phyloP scores from a whole-genome alignment of 2,888 invertebrate genomes.

The Leptodirus hochenwartii region DNA sequence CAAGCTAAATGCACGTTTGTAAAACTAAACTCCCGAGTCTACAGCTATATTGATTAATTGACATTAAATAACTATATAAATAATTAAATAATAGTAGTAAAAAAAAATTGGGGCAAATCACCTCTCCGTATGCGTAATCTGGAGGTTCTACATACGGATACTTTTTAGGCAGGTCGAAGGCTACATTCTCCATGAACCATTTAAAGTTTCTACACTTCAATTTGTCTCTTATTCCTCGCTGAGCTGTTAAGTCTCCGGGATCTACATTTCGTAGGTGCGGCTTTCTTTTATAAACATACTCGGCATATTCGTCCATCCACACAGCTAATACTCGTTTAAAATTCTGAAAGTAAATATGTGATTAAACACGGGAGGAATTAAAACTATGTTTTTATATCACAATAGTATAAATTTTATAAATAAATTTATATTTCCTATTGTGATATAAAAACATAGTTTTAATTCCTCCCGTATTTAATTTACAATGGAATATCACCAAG shows the following conservation, averaged over 20 bases:
- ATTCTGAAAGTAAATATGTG: conserved; percentile 37
- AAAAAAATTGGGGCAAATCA: conserved; percentile 22
- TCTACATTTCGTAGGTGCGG: conserved; percentile 60
- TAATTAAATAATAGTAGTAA: neutral
- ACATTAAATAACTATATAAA: neutral
- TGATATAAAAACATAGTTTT: too few relatives aligned
- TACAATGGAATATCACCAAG: too few relatives aligned
- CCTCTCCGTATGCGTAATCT: conserved; percentile 63
- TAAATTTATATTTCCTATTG: too few relatives aligned
- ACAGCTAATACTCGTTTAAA: conserved; percentile 87
- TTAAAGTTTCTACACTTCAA: conserved; percentile 80
- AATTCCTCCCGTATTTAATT: too few relatives aligned
- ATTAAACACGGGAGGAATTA: too few relatives aligned
- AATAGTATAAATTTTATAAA: too few relatives aligned
- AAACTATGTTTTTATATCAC: too few relatives aligned
- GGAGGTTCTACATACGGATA: conserved; percentile 81
- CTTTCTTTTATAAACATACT: conserved; percentile 61
- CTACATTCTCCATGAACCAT: conserved; percentile 88
- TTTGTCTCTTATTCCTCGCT: conserved; percentile 51
- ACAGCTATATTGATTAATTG: too few relatives aligned
- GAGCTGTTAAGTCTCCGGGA: conserved; percentile 63
- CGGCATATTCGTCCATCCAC: conserved; percentile 97
- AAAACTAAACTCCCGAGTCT: too few relatives aligned
- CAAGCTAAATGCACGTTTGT: too few relatives aligned
- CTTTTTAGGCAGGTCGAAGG: conserved; percentile 70